phyloP scores from a whole-genome alignment of 1,140 invertebrate genomes.

The Ceratina japonica region DNA sequence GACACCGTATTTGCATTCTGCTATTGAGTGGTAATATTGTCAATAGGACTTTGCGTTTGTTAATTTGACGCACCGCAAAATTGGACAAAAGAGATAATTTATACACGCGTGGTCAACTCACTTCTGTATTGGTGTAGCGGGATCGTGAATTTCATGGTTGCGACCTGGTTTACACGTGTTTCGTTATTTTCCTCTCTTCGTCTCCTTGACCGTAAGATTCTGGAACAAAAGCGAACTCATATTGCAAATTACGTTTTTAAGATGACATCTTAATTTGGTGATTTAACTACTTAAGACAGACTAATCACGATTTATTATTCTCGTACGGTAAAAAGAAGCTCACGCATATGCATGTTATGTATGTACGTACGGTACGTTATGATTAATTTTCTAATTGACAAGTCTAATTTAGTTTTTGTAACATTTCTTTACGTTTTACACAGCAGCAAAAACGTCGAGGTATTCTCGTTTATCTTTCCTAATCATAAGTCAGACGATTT shows the following conservation, averaged over 20 bases:
- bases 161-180: conserved; percentile 48
- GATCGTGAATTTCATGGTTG: conserved; percentile 67
- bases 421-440: too few species aligned
- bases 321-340: not conserved
- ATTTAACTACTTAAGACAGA: not conserved
- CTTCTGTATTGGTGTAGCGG: conserved; percentile 72
- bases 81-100: not conserved
- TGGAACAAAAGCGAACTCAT: conserved; percentile 39
- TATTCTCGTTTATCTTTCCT: too few species aligned
- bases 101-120: conserved; percentile 58
- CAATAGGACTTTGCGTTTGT: too few species aligned
- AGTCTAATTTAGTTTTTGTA: too few species aligned
- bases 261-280: not conserved
- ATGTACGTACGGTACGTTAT: too few species aligned
- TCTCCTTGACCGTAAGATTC: conserved; percentile 49
- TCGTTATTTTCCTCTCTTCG: conserved; percentile 8
- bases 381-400: too few species aligned
- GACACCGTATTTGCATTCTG: not conserved
- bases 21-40: not conserved
- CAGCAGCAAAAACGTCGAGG: too few species aligned
- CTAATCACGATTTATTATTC: not conserved
- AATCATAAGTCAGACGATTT: too few species aligned
- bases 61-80: too few species aligned
- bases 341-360: too few species aligned
- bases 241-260: not conserved